Evolutionary conservation across 2,888 invertebrate genomes (phyloP), one percentile per base, ranked within the genome.

Genomic region (Lasioglossum lativentre): DNA sequence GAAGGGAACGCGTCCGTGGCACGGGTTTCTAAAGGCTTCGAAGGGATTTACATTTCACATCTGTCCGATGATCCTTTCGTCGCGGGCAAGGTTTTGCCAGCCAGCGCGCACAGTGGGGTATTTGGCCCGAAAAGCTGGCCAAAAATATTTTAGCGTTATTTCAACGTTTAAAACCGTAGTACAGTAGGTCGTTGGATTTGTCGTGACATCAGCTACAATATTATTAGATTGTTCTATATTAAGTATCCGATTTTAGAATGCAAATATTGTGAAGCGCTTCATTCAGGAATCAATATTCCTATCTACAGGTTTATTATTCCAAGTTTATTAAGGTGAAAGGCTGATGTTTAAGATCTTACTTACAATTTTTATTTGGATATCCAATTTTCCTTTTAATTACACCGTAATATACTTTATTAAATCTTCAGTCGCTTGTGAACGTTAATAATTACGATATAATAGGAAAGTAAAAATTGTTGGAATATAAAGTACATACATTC

Each of bases 1-100:
- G 66, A n/a, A 34, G 16, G 19, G 19, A 23, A 38, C 10, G 38
- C 56, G 14, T 4, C 4, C 10, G 56, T 19, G 23, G 34, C 52
- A 34, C 59, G 63, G 45, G 10, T 56, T 77, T 76, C 73, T 63
- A 71, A 68, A 34, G 74, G 63, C 68, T 23, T n/a, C 5, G 72
- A 23, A n/a, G 52, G 79, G 79, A 86, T 82, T 76, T 82, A 47
- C 59, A 78, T 82, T 82, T 79, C 27, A 56, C 74, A 59, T 59
- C 47, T 30, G 76, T 71, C 47, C 78, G 30, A 82, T 86, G 30
- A 82, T 86, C 52, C 63, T 70, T 70, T 77, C 59, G 34, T 40
- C 76, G 63, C 8, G 16, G n/a, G 56, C 59, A 52, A 47, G 6
- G 40, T 38, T 77, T 63, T 45, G 30, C 52, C 71, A 40, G 23